Evolutionary conservation across 1,140 invertebrate genomes (phyloP), one percentile per base, ranked within the genome.

Genomic region (Agraylea sexmaculata): DNA sequence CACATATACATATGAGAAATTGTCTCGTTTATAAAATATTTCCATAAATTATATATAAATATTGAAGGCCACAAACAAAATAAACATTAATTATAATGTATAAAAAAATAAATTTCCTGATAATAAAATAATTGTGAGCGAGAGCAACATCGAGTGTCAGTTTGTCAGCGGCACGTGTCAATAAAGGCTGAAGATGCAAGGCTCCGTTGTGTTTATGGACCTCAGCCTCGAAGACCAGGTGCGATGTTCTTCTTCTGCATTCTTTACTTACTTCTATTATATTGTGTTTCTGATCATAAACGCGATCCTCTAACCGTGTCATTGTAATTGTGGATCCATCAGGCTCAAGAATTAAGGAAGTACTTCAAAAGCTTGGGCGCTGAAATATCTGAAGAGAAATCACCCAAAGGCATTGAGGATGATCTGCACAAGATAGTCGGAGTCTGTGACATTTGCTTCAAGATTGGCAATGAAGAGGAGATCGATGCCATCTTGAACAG

Each of bases 351-450:
- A 64, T 64, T 96, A 12, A 68, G 89, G 46, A 77, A 75, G 34
- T 93, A 89, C 66, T 83, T 95, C 48, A 92, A 92, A 64, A 78
- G 77, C 45, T 68, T 92, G 13, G 90, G 90, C 20, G 90, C 89
- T 18, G 86, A 91, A 68, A 87, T 95, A 50, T 86, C 87, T 2
- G 83, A 87, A 54, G 87, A 93, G 57, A 87, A 87, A 54, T 83
- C 83, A 5, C 72, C 78, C 1, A 88, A 89, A 66, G 88, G 87
- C 7, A 81, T 92, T 50, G 84, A 91, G 59, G 85, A 90, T 74
- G 89, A 95, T 70, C 68, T 95, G 40, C 83, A 90, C 57, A 89
- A 95, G 64, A 91, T 95, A 47, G 91, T 95, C 54, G 84, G 85
- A 37, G 89, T 90, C 5, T 93, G 87, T 58, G 87, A 93, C 60